Evolutionary conservation across 1,140 invertebrate species (phyloP).

Genomic region (Papilio dardanus): DNA sequence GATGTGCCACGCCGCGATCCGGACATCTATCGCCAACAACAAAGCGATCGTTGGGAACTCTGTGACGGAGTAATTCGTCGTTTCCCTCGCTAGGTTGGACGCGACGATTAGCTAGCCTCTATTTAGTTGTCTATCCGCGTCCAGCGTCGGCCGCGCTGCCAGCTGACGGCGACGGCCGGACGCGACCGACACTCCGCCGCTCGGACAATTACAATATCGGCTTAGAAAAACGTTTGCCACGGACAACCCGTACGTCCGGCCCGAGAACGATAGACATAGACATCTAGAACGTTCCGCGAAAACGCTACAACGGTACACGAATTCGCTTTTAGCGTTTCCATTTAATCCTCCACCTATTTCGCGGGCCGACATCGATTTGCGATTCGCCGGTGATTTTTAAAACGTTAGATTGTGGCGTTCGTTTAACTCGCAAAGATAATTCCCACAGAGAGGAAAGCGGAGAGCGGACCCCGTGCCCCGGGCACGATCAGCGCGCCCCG

Average conservation of each 20-base stretch:
- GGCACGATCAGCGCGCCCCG: slow-evolving; percentile 64
- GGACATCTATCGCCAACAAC: slow-evolving; percentile 68
- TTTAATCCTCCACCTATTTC: slow-evolving; percentile 18
- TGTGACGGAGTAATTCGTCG: slow-evolving; percentile 78
- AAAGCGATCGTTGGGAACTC: slow-evolving; percentile 74
- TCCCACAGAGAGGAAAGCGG: slow-evolving; percentile 67
- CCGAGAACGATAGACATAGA: slow-evolving; percentile 52
- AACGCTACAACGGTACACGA: slow-evolving; percentile 54
- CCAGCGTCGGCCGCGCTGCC: slow-evolving; percentile 60
- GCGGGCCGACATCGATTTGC: neutral
- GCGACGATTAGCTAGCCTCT: slow-evolving; percentile 79
- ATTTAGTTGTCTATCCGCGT: slow-evolving; percentile 77
- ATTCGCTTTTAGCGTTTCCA: slow-evolving; percentile 28
- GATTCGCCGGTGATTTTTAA: neutral
- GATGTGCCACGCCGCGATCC: slow-evolving; percentile 40
- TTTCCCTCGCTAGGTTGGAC: slow-evolving; percentile 73
- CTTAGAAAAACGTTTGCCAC: slow-evolving; percentile 81
- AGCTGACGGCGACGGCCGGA: slow-evolving; percentile 71
- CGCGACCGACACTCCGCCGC: slow-evolving; percentile 60
- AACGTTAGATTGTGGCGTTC: slow-evolving; percentile 20
- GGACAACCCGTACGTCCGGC: slow-evolving; percentile 61
- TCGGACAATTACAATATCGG: slow-evolving; percentile 76
- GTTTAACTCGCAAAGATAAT: slow-evolving; percentile 41
- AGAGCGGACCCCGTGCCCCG: slow-evolving; percentile 55
- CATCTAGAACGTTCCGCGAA: slow-evolving; percentile 62